Conservation (phyloP, 2,888 invertebrate genomes). For the Leucania comma region DNA sequence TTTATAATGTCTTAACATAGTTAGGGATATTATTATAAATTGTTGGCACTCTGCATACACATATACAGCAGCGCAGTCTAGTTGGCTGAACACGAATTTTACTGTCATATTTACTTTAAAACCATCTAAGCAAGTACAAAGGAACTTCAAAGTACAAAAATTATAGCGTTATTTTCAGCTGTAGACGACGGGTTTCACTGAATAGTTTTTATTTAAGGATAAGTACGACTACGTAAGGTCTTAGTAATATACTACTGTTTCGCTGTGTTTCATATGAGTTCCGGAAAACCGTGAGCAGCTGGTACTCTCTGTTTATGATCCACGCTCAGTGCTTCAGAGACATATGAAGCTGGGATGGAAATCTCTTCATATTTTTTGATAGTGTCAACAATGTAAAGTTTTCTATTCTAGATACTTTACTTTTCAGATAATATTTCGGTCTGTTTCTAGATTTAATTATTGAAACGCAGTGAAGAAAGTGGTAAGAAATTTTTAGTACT, state of each 20-base stretch:
- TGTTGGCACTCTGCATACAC: too few relatives aligned
- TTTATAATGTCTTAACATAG: too few relatives aligned
- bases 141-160: background rate
- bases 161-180: background rate
- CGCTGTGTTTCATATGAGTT: background rate
- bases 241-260: conserved; percentile 19
- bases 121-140: background rate
- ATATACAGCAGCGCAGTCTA: too few relatives aligned
- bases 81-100: too few relatives aligned
- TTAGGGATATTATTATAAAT: too few relatives aligned
- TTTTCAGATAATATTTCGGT: background rate
- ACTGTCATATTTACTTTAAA: background rate
- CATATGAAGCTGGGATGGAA: background rate
- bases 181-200: background rate
- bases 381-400: background rate
- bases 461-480: too few relatives aligned
- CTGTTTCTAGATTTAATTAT: too few relatives aligned
- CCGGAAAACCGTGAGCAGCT: conserved; percentile 16
- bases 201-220: conserved; percentile 16
- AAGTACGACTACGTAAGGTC: conserved; percentile 9
- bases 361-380: background rate
- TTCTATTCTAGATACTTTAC: background rate
- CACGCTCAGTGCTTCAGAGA: conserved; percentile 5
- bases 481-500: too few relatives aligned
- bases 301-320: conserved; percentile 43